Percentiles rank a stretch among this genome's conserved stretches.
These are phyloP conservation scores for Nebria ingens DNA, from an alignment of 1,140 invertebrate genomes.

Conservation along the genomic window DNA sequence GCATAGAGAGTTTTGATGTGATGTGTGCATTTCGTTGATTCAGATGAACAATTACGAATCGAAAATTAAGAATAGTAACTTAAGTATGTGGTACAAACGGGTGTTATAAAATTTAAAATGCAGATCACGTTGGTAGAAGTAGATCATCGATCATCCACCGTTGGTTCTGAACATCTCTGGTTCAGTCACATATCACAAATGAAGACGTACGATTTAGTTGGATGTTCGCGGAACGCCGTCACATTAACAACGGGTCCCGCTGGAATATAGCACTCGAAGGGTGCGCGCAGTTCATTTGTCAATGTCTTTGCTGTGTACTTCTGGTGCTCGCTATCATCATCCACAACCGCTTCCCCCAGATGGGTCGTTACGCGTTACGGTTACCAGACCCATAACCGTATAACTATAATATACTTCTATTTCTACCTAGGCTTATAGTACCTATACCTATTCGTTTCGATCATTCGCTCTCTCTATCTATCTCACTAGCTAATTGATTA, in stretches of 20 bases:
- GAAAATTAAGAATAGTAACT: no score
- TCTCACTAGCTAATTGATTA: no score
- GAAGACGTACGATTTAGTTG: constrained; percentile 4
- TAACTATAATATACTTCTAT: no score
- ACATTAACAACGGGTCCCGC: background rate
- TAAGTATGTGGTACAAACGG: no score
- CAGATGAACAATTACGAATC: no score
- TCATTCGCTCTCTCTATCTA: no score
- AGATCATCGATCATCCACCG: background rate
- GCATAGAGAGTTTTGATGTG: no score
- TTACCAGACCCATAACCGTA: no score
- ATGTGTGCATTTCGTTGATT: no score
- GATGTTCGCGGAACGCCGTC: background rate
- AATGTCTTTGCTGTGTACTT: background rate
- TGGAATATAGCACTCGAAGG: background rate
- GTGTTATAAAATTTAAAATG: background rate
- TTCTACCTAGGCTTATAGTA: no score
- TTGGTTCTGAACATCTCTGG: background rate
- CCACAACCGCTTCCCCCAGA: background rate
- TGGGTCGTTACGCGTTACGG: no score
- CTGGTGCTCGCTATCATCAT: background rate
- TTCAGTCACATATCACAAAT: background rate
- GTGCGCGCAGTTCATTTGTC: background rate
- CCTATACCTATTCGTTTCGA: no score
- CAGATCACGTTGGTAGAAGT: background rate